These are phyloP conservation scores for Punctoribates punctum DNA, from an alignment of 2,888 invertebrate species.

Conservation along the genomic window DNA sequence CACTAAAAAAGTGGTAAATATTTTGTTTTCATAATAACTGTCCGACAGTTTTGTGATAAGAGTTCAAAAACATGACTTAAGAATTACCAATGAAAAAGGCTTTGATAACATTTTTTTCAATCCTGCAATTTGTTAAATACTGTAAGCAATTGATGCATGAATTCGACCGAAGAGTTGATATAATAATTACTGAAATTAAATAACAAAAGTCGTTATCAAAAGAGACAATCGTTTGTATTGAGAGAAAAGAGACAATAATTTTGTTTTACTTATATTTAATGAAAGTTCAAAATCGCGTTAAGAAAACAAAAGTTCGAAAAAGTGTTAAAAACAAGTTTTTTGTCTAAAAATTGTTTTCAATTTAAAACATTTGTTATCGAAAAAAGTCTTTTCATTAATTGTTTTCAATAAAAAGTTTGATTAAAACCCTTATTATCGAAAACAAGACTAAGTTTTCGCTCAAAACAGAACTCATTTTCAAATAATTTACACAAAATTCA, in stretches of 20 bases:
- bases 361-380: too few relatives aligned
- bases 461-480: too few relatives aligned
- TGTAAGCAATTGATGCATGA: not conserved
- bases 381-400: too few relatives aligned
- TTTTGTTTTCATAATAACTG: not conserved
- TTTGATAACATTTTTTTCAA: too few relatives aligned
- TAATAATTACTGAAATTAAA: not conserved
- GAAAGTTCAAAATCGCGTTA: conserved; percentile 2
- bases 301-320: not conserved
- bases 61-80: conserved; percentile 14
- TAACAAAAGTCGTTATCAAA: not conserved
- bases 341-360: not conserved
- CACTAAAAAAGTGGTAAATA: not conserved
- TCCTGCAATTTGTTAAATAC: not conserved
- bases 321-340: not conserved
- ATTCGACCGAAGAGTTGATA: not conserved
- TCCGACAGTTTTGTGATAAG: not conserved
- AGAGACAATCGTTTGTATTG: too few relatives aligned
- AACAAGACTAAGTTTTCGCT: too few relatives aligned
- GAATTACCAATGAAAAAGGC: not conserved
- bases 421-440: too few relatives aligned
- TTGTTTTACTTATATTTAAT: not conserved
- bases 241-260: too few relatives aligned
- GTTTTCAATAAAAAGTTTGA: too few relatives aligned
- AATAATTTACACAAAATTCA: too few relatives aligned